These are phyloP conservation scores for Porites evermanni DNA, from an alignment of 92 coral and sea anemone genomes.

Conservation along the genomic window DNA sequence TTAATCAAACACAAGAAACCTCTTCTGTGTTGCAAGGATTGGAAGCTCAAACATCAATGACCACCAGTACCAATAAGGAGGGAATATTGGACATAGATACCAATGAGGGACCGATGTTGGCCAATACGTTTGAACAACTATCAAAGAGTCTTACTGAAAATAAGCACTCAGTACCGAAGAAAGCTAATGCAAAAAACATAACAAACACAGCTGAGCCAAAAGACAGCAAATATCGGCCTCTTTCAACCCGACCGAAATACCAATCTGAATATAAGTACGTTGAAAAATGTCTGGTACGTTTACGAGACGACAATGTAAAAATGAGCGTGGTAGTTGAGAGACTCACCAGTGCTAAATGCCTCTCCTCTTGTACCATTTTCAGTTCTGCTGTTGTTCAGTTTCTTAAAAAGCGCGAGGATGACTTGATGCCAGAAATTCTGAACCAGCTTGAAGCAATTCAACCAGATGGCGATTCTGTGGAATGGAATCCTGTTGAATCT, in stretches of 20 bases:
- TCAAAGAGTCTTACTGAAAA: neutral
- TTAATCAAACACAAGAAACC: neutral
- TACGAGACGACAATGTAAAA: slow-evolving; percentile 43
- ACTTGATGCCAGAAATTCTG: slow-evolving; percentile 52
- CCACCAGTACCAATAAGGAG: neutral
- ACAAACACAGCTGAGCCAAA: neutral
- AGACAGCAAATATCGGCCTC: slow-evolving; percentile 22
- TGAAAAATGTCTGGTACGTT: slow-evolving; percentile 42
- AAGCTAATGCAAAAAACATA: neutral
- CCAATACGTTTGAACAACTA: neutral
- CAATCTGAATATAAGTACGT: slow-evolving; percentile 60
- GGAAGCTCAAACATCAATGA: neutral
- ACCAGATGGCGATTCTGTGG: neutral
- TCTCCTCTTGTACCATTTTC: slow-evolving; percentile 67
- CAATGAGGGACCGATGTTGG: neutral
- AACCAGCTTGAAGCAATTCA: slow-evolving; percentile 39
- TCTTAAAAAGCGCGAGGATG: slow-evolving; percentile 48
- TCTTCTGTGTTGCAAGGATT: neutral
- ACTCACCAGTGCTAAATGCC: slow-evolving; percentile 43
- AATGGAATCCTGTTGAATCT: slow-evolving; percentile 70
- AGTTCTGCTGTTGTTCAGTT: slow-evolving; percentile 66
- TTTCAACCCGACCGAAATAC: slow-evolving; percentile 52
- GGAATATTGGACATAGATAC: neutral
- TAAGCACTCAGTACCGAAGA: neutral
- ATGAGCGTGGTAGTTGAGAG: slow-evolving; percentile 43